Conservation (phyloP, 2,113 vertebrate genomes). For the Telmatochromis sp. region DNA sequence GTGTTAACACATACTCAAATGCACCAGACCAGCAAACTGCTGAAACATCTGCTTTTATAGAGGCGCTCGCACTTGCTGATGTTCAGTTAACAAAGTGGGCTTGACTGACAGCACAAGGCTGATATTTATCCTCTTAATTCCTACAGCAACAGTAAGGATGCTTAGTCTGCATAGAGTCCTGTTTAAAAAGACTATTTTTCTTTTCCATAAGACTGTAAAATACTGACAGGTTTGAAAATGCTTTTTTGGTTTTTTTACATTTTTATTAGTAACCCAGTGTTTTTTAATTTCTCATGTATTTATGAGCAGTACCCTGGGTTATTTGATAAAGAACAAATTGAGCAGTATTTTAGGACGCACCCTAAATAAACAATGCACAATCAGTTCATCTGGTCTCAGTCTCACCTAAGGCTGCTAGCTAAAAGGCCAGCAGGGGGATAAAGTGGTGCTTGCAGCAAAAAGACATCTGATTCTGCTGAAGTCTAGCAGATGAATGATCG, state of each 20-base stretch:
- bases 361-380: background rate
- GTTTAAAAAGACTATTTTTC: background rate
- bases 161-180: background rate
- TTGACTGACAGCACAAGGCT: background rate
- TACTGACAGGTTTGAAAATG: background rate
- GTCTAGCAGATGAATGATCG: background rate
- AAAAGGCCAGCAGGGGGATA: background rate
- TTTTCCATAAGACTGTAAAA: background rate
- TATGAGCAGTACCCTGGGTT: background rate
- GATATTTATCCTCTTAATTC: background rate
- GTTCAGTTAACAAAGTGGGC: background rate
- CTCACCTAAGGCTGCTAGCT: background rate
- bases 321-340: background rate
- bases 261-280: background rate
- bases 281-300: background rate
- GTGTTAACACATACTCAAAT: background rate
- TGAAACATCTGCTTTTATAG: background rate
- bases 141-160: background rate
- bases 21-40: background rate
- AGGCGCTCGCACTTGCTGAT: background rate
- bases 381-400: background rate
- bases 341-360: background rate
- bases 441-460: background rate
- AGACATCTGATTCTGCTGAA: background rate
- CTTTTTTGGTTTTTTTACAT: rapidly evolving